A percentile compares a stretch with the other conserved stretches of the same genome.
Evolutionary conservation across 2,888 invertebrate genomes (phyloP).

Genomic region (Cerastoderma edule): DNA sequence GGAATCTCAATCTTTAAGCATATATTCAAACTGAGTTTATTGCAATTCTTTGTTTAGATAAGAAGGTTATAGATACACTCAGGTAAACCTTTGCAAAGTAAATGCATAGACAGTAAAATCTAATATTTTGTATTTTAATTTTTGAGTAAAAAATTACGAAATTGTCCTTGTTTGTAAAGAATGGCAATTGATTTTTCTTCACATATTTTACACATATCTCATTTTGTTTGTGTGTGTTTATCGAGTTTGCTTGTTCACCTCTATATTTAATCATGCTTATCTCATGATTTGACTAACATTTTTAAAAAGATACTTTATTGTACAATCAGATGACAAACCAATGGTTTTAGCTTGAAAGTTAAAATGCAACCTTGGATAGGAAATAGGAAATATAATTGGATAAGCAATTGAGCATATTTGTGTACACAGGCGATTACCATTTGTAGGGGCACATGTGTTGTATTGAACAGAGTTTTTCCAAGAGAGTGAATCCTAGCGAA

Average conservation of each 20-base stretch:
- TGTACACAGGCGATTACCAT: not conserved
- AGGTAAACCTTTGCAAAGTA: not conserved
- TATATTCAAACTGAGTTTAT: too few relatives aligned
- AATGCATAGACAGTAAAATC: not conserved
- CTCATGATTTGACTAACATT: not conserved
- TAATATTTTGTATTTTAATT: too few relatives aligned
- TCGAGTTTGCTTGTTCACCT: slow-evolving; percentile 1
- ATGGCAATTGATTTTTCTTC: not conserved
- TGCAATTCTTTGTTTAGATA: not conserved
- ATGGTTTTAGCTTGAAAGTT: not conserved
- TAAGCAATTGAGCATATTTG: not conserved
- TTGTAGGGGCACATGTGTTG: not conserved
- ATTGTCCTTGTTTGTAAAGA: not conserved
- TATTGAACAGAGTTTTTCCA: too few relatives aligned
- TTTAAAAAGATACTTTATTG: not conserved
- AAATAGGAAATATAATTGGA: not conserved
- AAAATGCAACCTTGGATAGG: not conserved
- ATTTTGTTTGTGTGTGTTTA: not conserved
- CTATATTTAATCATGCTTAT: slow-evolving; percentile 19
- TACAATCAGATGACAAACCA: not conserved
- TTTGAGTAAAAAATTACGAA: not conserved
- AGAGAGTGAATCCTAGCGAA: too few relatives aligned
- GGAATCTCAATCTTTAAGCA: too few relatives aligned
- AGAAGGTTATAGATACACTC: not conserved
- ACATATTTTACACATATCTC: not conserved